Base-by-base conservation (phyloP, 2,888 invertebrate genomes). In the Mimas tiliae region DNA sequence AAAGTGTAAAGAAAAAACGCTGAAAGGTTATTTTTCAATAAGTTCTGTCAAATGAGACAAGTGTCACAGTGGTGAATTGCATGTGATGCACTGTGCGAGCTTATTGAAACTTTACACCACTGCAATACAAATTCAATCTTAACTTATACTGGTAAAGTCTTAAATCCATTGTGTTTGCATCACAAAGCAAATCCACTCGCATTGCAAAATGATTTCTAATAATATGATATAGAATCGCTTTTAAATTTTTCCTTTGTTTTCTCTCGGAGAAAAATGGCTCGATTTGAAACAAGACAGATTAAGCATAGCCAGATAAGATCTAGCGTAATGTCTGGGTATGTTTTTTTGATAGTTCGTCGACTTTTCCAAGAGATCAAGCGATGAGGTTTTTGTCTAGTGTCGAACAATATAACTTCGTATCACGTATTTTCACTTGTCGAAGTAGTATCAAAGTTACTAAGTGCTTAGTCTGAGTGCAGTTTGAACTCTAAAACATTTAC, bases 271-370 rank as follows among this genome's bases (percentile, higher is more conserved):
- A 69, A 65, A 68, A 65, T 63, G 68, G 52, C 52, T 64, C 66
- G 69, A 72, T 69, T 71, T 65, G 70, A 72, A 68, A 67, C 67
- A 63, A 70, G 72, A 69, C 67, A 70, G 70, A 72, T 69, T 68
- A 69, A 69, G 66, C 65, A 58, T 27, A 66, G 66, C 67, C 55
- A 62, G 69, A 72, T 71, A 69, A 69, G 27, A 47, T 47, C 63
- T 47, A 48, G 47, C 45, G 33, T 63, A 51, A 63, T 50, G 63
- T 50, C 50, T 58, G 58, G 19, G 38, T 34, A 55, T 55, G 12
- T 58, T 58, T 58, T 55, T 58, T 58, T 58, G 38, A 58, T 58
- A 58, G 58, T 58, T 58, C 58, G 58, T 58, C 58, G 58, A 58
- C 58, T 58, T 58, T 58, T 42, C 58, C 58, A 58, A 58, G 58